Base-by-base conservation (phyloP, 2,113 vertebrate genomes). In the Oxyruncus cristatus region DNA sequence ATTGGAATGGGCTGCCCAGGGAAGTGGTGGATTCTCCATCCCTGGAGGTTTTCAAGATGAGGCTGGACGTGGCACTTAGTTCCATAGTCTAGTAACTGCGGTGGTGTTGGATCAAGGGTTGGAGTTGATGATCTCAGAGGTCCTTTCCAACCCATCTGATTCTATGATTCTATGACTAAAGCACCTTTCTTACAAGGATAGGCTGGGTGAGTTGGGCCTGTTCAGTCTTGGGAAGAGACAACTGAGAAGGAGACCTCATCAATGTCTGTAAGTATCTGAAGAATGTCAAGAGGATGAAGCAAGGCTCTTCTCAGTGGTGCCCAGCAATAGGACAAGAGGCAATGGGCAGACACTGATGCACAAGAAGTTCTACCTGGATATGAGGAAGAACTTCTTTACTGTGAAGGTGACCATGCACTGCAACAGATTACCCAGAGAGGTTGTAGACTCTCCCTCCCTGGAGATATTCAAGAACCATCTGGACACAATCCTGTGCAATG, bases 301-400 rank as follows among this genome's bases (percentile, higher is more conserved):
- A 6, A 8, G 39, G 12, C n/a, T 62, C 47, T 21, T 55, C 46
- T 79, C 0, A 0, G 39, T 20, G 12, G 8, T 20, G 8, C 33
- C n/a, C 15, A 63, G 24, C 19, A 30, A 17, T 3, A n/a, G 3
- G 28, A 11, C 12, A n/a, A 62, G 39, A 46, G 55, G 28, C 19
- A 62, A 7, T 2, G 10, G 44, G 19, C 18, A 87, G 39, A 78
- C 33, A 24, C 8, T 15, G 19, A 46, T 30, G 12, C n/a, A 53
- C 23, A 20, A 30, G 19, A 33, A n/a, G 18, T n/a, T 53, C 55
- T 24, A 39, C 19, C 33, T 39, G 19, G 39, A 28, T 8, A 24
- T 13, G 28, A 62, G 15, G n/a, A 71, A 62, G 15, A 39, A 22
- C 7, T 18, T 62, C 7, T 18, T 62, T n/a, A 70, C 12, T 28